A percentile compares a stretch with the other conserved stretches of the same genome.
Conservation (phyloP, 2,888 invertebrate genomes). For the Cheilosia vernalis region DNA sequence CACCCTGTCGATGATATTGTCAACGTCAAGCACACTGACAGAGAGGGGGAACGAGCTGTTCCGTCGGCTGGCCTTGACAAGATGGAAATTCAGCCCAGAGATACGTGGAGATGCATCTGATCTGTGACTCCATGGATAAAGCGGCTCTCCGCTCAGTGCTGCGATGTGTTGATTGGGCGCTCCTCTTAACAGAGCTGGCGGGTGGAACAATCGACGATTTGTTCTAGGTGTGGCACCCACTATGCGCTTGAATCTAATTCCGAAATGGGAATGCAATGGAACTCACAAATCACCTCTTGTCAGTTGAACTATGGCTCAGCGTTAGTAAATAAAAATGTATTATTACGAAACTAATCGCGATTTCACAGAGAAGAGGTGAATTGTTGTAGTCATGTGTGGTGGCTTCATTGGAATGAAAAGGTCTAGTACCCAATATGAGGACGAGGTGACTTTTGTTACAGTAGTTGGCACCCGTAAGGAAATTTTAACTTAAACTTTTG, state of each 20-base stretch:
- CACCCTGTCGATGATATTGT: constrained; percentile 67
- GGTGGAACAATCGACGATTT: constrained; percentile 51
- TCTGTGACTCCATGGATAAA: constrained; percentile 5
- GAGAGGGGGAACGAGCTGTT: constrained; percentile 31
- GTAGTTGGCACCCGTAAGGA: too few relatives aligned
- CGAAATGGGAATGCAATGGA: constrained; percentile 23
- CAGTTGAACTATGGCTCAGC: constrained; percentile 12
- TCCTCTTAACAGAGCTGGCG: constrained; percentile 27
- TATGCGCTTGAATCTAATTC: background rate
- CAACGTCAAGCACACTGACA: constrained; percentile 65
- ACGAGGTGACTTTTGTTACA: background rate
- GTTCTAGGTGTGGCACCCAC: constrained; percentile 62
- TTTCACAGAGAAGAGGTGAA: background rate
- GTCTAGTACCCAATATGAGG: background rate
- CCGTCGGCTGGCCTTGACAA: constrained; percentile 51
- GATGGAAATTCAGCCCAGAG: constrained; percentile 50
- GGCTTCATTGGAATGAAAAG: constrained; percentile 9
- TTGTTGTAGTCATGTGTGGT: background rate
- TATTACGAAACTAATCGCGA: constrained; percentile 29
- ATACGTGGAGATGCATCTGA: constrained; percentile 48
- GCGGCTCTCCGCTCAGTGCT: constrained; percentile 34
- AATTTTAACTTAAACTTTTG: too few relatives aligned
- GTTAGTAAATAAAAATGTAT: constrained; percentile 4
- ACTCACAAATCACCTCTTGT: constrained; percentile 49
- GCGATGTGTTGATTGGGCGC: constrained; percentile 54